Evolutionary conservation across 2,888 invertebrate genomes (phyloP).

Genomic region (Ochropleura plecta): DNA sequence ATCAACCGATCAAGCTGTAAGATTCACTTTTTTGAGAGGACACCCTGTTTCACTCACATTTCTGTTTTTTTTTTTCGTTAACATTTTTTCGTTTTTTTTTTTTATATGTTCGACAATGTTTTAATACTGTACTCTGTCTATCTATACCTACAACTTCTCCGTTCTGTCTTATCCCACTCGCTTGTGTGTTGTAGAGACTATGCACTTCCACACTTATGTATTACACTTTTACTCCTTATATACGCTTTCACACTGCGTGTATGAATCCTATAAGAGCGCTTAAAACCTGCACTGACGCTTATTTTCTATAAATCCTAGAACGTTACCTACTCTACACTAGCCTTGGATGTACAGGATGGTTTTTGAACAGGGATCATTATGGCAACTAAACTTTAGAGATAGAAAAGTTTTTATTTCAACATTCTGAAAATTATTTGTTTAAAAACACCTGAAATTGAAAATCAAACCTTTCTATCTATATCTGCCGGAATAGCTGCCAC

Average conservation of each 20-base stretch:
- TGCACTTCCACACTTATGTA: constrained; percentile 73
- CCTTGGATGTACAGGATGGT: constrained; percentile 11
- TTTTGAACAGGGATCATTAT: background rate
- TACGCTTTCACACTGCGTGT: constrained; percentile 40
- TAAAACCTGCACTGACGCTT: constrained; percentile 44
- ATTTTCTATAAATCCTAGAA: constrained; percentile 28
- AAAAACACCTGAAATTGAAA: background rate
- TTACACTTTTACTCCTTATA: constrained; percentile 52
- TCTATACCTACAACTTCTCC: constrained; percentile 84
- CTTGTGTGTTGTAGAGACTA: constrained; percentile 80
- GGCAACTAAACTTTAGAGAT: background rate
- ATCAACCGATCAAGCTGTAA: constrained; percentile 99
- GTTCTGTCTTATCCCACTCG: constrained; percentile 74
- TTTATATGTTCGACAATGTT: constrained; percentile 79
- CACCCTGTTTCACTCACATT: constrained; percentile 84
- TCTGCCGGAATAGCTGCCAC: background rate
- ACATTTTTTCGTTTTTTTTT: constrained; percentile 81
- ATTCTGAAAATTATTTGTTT: background rate
- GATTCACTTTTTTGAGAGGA: constrained; percentile 87
- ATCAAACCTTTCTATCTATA: background rate
- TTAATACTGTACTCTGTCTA: constrained; percentile 85
- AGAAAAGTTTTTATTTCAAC: background rate
- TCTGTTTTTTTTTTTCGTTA: constrained; percentile 79
- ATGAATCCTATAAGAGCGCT: constrained; percentile 39
- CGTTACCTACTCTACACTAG: constrained; percentile 24